Evolutionary conservation across 2,888 invertebrate species (phyloP).

Genomic region (Synergus laeviventris): DNA sequence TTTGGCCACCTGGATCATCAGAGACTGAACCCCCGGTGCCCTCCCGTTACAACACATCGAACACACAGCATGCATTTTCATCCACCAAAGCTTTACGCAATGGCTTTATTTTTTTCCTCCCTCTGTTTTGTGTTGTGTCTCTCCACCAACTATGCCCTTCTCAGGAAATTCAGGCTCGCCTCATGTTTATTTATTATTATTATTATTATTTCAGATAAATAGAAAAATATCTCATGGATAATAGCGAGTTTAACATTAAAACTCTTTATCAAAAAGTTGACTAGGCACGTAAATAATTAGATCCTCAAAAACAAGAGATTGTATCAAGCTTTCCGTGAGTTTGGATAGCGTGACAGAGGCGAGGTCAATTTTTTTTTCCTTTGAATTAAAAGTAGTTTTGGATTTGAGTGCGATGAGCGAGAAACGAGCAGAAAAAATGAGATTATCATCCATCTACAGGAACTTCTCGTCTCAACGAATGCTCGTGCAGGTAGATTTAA

Average conservation of each 20-base stretch:
- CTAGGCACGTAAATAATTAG: not conserved
- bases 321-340: not conserved
- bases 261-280: not conserved
- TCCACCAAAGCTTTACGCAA: constrained; percentile 8
- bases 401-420: not conserved
- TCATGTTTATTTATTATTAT: not conserved
- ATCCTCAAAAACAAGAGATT: not conserved
- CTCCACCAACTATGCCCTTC: not conserved
- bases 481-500: no score
- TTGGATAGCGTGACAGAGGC: not conserved
- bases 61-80: constrained; percentile 75
- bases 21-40: constrained; percentile 80
- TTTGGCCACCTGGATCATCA: constrained; percentile 85
- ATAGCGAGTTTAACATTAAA: no score
- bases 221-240: no score
- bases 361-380: not conserved
- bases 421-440: not conserved
- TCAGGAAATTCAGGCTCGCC: constrained; percentile 21
- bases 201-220: no score
- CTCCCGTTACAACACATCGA: constrained; percentile 71
- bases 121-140: constrained; percentile 19
- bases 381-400: not conserved
- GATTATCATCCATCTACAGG: not conserved
- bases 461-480: no score
- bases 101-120: constrained; percentile 16